A percentile compares a stretch with the other conserved stretches of the same genome.
Evolutionary conservation across 2,113 vertebrate genomes (phyloP).

Genomic region (Scatophagus argus): DNA sequence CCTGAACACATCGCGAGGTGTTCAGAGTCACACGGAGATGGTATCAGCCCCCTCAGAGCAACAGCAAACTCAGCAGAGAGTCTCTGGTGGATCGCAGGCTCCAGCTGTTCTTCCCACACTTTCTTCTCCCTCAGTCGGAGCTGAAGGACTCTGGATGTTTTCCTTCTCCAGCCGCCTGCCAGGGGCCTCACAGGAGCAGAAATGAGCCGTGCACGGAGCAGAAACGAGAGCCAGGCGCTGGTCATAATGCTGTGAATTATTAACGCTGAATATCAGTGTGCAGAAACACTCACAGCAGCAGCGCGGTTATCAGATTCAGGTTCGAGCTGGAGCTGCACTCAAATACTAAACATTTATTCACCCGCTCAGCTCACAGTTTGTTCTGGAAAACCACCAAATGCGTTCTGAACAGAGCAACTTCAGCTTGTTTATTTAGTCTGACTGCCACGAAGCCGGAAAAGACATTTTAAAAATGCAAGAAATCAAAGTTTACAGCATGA

Average conservation of each 20-base stretch:
- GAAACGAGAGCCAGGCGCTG: conserved; percentile 36
- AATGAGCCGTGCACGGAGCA: conserved; percentile 52
- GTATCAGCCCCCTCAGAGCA: conserved; percentile 54
- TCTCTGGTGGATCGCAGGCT: conserved; percentile 23
- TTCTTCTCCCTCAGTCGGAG: conserved; percentile 1
- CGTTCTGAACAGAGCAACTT: background rate
- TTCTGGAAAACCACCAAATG: conserved; percentile 49
- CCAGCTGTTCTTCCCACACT: conserved; percentile 63
- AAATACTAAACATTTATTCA: conserved; percentile 63
- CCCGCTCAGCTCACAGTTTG: conserved; percentile 52
- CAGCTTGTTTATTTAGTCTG: conserved; percentile 15
- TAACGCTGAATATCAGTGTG: conserved; percentile 43
- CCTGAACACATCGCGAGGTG: conserved; percentile 46
- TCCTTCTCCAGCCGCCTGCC: conserved; percentile 42
- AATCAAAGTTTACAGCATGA: no score
- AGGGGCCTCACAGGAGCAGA: conserved; percentile 53
- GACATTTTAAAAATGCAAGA: no score
- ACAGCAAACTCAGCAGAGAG: background rate
- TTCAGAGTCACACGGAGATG: conserved; percentile 49
- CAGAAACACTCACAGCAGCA: conserved; percentile 36
- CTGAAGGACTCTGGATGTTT: conserved; percentile 32
- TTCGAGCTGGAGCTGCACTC: conserved; percentile 29
- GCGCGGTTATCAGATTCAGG: conserved; percentile 58
- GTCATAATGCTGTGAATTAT: conserved; percentile 61
- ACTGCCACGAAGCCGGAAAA: no score